Evolutionary conservation across 53 echinoderm and acorn worm species (phyloP), one percentile per base, ranked within the genome.

Genomic region (Holothuria scabra): DNA sequence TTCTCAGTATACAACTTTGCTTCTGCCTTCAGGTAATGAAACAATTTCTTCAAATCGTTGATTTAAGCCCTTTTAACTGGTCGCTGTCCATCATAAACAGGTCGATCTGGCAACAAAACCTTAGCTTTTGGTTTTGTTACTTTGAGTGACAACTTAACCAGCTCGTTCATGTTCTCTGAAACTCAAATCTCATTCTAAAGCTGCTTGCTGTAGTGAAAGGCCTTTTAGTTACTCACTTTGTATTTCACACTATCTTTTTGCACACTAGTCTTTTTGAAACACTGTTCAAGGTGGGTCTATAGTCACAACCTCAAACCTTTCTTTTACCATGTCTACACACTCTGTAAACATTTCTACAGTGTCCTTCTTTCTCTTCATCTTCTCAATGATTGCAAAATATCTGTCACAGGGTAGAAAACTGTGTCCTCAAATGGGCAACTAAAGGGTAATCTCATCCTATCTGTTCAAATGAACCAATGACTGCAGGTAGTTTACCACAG

Each of bases 371-470:
- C 82, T 20, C 69, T 72, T 84, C 70, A 56, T 62, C 86, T 76
- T 78, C 32, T 85, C 85, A 31, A 85, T 59, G 71, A 52, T 56
- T 2, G 31, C 85, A 74, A 85, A 85, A 60, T 76, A 32, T 32
- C 44, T 74, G 62, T 76, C 86, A 76, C 78, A 60, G 26, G 59
- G 60, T 59, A 85, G 30, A 28, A 57, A 85, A 56, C 85, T 74
- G 71, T 85, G 84, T 19, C 84, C 84, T 48, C 41, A 46, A 16
- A 84, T 7, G 19, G 67, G 67, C 26, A 84, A 49, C 25, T 84
- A 46, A 48, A 68, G 66, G 31, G 28, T 28, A 48, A 48, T 48
- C 48, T 48, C 48, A 48, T 10, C 48, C 7, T 48, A 48, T 48
- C 48, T 48, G 48, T 48, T 48, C 48, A 48, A 48, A 48, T 48